These are phyloP conservation scores for Tribolium freemani DNA, from an alignment of 2,888 invertebrate species.

Conservation along the genomic window DNA sequence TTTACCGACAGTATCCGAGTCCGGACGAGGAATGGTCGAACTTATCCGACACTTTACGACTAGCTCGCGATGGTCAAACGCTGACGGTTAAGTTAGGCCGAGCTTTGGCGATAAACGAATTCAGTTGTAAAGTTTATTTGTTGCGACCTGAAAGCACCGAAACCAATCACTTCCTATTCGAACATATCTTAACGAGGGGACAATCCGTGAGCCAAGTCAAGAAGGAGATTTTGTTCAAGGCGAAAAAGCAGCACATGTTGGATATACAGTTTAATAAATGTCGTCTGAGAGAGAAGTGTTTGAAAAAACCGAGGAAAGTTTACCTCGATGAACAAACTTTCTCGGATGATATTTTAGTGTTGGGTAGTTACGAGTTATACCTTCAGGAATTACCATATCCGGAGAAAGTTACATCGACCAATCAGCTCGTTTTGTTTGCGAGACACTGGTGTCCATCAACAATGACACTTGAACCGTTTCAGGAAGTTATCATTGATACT, in stretches of 20 bases:
- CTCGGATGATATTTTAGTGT: conserved; percentile 70
- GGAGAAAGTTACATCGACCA: conserved; percentile 69
- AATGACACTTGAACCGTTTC: conserved; percentile 70
- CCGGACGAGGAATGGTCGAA: conserved; percentile 69
- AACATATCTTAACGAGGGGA: conserved; percentile 74
- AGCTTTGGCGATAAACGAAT: conserved; percentile 76
- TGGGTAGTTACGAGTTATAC: conserved; percentile 72
- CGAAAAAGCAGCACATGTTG: conserved; percentile 72
- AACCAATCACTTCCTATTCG: conserved; percentile 62
- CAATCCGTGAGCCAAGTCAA: conserved; percentile 77
- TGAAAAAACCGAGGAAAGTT: conserved; percentile 75
- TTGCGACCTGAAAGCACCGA: conserved; percentile 70
- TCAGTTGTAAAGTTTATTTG: conserved; percentile 76
- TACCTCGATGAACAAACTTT: conserved; percentile 76
- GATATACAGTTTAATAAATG: conserved; percentile 77
- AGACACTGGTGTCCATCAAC: conserved; percentile 73
- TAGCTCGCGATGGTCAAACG: conserved; percentile 73
- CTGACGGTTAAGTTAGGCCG: conserved; percentile 77
- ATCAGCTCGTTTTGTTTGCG: conserved; percentile 73
- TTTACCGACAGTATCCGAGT: conserved; percentile 68
- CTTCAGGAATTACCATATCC: conserved; percentile 71
- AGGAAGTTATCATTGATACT: conserved; percentile 73
- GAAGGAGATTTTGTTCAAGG: conserved; percentile 74
- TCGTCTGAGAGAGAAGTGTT: conserved; percentile 77
- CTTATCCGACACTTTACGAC: conserved; percentile 70